These are phyloP conservation scores for Parasteatoda tepidariorum DNA, from an alignment of 1,140 invertebrate genomes.

Conservation along the genomic window DNA sequence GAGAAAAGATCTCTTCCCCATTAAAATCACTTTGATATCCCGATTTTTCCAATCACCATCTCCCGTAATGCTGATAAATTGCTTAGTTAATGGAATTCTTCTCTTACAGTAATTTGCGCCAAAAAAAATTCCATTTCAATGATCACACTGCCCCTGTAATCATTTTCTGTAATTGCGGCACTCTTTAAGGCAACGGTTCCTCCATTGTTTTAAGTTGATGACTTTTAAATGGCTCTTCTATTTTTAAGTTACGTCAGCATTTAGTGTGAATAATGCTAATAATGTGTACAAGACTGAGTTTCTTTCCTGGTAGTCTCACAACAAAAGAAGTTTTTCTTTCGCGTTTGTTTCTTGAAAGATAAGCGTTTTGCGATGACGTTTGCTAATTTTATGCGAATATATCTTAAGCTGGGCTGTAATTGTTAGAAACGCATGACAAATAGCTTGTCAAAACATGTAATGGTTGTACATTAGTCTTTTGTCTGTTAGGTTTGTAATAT, in stretches of 20 bases:
- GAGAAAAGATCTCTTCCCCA: neutral
- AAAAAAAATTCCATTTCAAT: slow-evolving; percentile 47
- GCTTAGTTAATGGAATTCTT: slow-evolving; percentile 48
- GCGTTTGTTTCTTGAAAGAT: neutral
- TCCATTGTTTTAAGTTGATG: slow-evolving; percentile 49
- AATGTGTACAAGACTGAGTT: slow-evolving; percentile 4
- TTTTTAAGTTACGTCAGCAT: slow-evolving; percentile 43
- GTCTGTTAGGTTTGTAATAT: neutral
- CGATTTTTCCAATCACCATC: slow-evolving; percentile 28
- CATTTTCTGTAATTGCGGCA: slow-evolving; percentile 44
- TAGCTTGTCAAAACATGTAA: slow-evolving; percentile 15
- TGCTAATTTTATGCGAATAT: neutral
- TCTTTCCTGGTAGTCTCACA: neutral
- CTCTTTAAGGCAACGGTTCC: neutral
- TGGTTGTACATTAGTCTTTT: neutral
- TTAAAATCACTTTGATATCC: neutral
- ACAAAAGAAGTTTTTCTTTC: neutral
- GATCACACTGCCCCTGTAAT: slow-evolving; percentile 40
- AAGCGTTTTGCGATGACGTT: neutral
- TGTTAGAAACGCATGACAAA: slow-evolving; percentile 7
- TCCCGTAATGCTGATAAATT: slow-evolving; percentile 9
- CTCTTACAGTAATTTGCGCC: slow-evolving; percentile 21
- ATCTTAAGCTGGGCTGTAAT: neutral
- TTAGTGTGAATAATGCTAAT: slow-evolving; percentile 55
- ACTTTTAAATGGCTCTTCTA: slow-evolving; percentile 48